These are phyloP conservation scores for Hermaeophaga mercurialis DNA, from an alignment of 2,888 invertebrate species.

Conservation along the genomic window DNA sequence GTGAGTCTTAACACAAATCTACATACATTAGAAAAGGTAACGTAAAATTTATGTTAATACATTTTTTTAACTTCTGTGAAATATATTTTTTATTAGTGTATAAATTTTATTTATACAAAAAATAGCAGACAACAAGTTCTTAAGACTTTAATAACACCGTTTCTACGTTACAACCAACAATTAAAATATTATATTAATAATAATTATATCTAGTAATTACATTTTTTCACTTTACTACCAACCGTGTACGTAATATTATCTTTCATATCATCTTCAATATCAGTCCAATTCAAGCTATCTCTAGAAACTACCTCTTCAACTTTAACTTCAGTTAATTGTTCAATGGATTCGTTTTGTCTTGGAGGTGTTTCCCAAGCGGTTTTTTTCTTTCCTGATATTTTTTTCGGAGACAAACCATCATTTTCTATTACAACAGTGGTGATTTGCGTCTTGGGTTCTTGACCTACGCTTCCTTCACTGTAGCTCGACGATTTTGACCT, in stretches of 20 bases:
- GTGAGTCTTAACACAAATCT: constrained; percentile 27
- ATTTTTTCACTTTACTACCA: no score
- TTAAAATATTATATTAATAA: no score
- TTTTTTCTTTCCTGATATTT: neutral
- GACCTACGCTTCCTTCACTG: neutral
- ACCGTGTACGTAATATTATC: no score
- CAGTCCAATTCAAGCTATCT: constrained; percentile 1
- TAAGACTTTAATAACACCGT: no score
- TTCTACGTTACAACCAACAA: no score
- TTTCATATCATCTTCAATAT: constrained; percentile 5
- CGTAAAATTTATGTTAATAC: no score
- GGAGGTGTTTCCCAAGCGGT: neutral
- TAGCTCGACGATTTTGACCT: constrained; percentile 5
- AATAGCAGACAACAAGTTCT: no score
- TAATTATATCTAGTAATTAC: no score
- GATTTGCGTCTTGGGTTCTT: neutral
- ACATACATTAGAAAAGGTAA: constrained; percentile 22
- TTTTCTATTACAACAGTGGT: constrained; percentile 8
- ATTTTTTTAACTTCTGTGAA: no score
- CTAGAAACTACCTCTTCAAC: neutral
- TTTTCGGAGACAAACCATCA: neutral
- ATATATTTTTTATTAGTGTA: no score
- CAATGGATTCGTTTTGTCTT: neutral
- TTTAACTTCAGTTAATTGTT: constrained; percentile 2
- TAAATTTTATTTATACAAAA: no score